phyloP scores from a whole-genome alignment of 2,113 vertebrate species.

The Lathamus discolor region DNA sequence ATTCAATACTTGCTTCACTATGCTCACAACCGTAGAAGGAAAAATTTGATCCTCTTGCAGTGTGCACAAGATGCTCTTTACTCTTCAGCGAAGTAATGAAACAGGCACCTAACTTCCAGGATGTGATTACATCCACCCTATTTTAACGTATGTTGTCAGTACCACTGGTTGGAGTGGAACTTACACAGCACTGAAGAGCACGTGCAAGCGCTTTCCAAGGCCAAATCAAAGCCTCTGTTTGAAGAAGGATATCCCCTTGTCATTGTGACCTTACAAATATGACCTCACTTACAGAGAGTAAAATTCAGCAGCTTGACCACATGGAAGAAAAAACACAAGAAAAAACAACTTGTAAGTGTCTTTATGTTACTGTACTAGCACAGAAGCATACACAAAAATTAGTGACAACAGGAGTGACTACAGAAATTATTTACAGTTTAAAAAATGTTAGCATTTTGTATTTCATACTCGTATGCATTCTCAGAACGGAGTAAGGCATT shows the following conservation, averaged over 20 bases:
- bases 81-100: not conserved
- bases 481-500: not conserved
- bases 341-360: not conserved
- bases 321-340: not conserved
- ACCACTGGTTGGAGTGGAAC: not conserved
- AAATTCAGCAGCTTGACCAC: not conserved
- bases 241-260: not conserved
- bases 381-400: not conserved
- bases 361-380: not conserved
- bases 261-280: not conserved
- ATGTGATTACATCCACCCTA: not conserved
- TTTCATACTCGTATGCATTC: not conserved
- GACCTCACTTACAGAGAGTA: not conserved
- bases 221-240: not conserved
- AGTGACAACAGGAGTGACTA: not conserved
- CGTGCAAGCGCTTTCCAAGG: rapidly evolving
- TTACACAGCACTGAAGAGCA: not conserved
- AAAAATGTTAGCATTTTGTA: not conserved
- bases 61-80: rapidly evolving
- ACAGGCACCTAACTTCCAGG: not conserved
- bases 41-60: not conserved
- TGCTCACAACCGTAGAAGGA: not conserved
- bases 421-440: rapidly evolving
- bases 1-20: not conserved
- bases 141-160: not conserved